Conservation (phyloP, 92 coral and sea anemone species). For the Plumapathes pennacea region DNA sequence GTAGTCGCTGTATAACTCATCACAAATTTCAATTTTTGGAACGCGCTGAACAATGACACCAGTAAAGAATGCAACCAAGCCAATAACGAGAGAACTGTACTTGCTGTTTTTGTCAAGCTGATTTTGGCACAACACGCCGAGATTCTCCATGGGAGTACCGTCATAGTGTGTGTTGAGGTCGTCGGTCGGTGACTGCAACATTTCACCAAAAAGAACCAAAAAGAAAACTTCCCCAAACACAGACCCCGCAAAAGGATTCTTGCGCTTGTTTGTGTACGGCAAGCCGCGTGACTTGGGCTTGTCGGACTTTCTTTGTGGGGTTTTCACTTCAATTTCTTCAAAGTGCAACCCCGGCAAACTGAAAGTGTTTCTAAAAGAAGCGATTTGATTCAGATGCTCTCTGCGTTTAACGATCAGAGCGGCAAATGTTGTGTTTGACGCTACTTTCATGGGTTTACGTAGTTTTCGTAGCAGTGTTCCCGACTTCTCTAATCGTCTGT, state of each 20-base stretch:
- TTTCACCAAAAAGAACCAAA: constrained; percentile 62
- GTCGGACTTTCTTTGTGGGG: constrained; percentile 37
- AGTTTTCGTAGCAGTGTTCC: too few relatives aligned
- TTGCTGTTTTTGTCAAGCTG: constrained; percentile 55
- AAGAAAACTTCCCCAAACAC: constrained; percentile 68
- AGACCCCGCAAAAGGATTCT: constrained; percentile 58
- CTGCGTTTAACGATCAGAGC: too few relatives aligned
- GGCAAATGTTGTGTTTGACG: too few relatives aligned
- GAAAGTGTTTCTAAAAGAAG: constrained; percentile 39
- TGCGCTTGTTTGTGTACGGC: constrained; percentile 55
- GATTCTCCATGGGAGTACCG: constrained; percentile 80
- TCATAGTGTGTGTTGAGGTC: constrained; percentile 76
- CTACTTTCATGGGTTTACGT: neutral
- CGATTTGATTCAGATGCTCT: constrained; percentile 3
- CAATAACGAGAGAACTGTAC: constrained; percentile 77
- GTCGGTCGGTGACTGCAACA: constrained; percentile 78
- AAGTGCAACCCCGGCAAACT: constrained; percentile 52
- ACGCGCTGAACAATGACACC: constrained; percentile 60
- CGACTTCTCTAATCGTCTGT: too few relatives aligned
- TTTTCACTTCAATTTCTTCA: constrained; percentile 16
- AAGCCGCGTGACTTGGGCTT: constrained; percentile 65
- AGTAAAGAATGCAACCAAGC: constrained; percentile 59
- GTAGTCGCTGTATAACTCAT: constrained; percentile 62
- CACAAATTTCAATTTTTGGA: constrained; percentile 61
- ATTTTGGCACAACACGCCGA: constrained; percentile 76